A percentile compares a stretch with the other conserved stretches of the same genome.
Conservation (phyloP, 1,140 invertebrate species). For the Plutomurus gul region DNA sequence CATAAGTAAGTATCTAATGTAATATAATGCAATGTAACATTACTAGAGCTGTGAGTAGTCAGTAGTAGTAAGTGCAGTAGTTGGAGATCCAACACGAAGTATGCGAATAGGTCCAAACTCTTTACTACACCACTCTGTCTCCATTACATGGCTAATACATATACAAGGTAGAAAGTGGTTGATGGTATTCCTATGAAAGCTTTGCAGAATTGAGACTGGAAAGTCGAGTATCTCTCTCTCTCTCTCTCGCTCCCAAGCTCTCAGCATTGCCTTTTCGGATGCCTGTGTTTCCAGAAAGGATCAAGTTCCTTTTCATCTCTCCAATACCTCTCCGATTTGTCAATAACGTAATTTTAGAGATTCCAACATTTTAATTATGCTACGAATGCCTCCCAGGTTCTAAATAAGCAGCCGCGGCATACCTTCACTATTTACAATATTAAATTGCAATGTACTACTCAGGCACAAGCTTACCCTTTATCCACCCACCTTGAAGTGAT, state of each 20-base stretch:
- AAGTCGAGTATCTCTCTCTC: neutral
- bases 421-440: neutral
- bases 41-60: too few species aligned
- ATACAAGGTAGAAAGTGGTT: too few species aligned
- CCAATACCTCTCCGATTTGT: neutral
- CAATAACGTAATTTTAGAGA: slow-evolving; percentile 38
- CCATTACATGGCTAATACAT: too few species aligned
- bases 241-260: neutral
- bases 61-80: too few species aligned
- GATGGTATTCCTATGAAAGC: too few species aligned
- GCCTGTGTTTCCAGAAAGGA: neutral
- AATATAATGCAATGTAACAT: too few species aligned
- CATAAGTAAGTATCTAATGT: neutral
- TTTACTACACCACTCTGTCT: neutral
- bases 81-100: neutral
- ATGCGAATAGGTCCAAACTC: neutral
- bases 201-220: too few species aligned
- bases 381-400: neutral
- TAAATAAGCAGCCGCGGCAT: neutral
- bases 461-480: too few species aligned
- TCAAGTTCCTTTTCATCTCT: slow-evolving; percentile 17
- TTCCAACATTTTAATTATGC: slow-evolving; percentile 47
- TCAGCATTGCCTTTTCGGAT: neutral
- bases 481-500: too few species aligned
- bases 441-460: too few species aligned